A percentile compares a stretch with the other conserved stretches of the same genome.
These are phyloP conservation scores for Mastacembelus armatus DNA, from an alignment of 2,797 vertebrate genomes.

Conservation along the genomic window DNA sequence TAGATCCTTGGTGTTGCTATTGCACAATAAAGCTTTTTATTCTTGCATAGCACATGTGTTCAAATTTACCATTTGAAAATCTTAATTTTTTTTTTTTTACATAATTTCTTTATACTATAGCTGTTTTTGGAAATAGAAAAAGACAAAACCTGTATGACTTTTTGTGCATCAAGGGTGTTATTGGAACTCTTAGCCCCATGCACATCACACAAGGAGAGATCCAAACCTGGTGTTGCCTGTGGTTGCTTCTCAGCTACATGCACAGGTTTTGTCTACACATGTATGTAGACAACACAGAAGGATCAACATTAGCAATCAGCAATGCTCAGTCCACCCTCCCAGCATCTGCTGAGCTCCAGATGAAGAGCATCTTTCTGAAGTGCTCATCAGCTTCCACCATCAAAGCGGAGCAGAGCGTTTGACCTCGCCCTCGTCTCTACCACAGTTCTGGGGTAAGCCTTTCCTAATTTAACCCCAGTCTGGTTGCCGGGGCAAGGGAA, in stretches of 20 bases:
- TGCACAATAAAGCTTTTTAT: too few relatives aligned
- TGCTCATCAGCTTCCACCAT: constrained; percentile 62
- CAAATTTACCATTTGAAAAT: too few relatives aligned
- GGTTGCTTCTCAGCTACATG: not conserved
- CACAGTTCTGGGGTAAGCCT: constrained; percentile 75
- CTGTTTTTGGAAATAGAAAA: too few relatives aligned
- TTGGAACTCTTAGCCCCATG: too few relatives aligned
- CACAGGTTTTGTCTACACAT: not conserved
- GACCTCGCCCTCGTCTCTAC: constrained; percentile 78
- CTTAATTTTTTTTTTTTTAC: too few relatives aligned
- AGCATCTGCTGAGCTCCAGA: constrained; percentile 20
- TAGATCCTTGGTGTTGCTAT: too few relatives aligned
- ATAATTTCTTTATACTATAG: too few relatives aligned
- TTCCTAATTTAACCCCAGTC: constrained; percentile 80
- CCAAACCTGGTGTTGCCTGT: too few relatives aligned
- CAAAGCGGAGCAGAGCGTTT: constrained; percentile 75
- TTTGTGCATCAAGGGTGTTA: too few relatives aligned
- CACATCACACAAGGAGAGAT: too few relatives aligned
- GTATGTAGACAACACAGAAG: not conserved
- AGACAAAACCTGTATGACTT: too few relatives aligned
- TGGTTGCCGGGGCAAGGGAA: constrained; percentile 61
- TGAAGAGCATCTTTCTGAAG: constrained; percentile 49
- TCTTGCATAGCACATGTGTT: too few relatives aligned
- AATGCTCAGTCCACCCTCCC: not conserved
- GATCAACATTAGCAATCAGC: constrained; percentile 16